A percentile compares a stretch with the other conserved stretches of the same genome.
Conservation (phyloP, 2,797 vertebrate species). For the Nannoperca obscura region DNA sequence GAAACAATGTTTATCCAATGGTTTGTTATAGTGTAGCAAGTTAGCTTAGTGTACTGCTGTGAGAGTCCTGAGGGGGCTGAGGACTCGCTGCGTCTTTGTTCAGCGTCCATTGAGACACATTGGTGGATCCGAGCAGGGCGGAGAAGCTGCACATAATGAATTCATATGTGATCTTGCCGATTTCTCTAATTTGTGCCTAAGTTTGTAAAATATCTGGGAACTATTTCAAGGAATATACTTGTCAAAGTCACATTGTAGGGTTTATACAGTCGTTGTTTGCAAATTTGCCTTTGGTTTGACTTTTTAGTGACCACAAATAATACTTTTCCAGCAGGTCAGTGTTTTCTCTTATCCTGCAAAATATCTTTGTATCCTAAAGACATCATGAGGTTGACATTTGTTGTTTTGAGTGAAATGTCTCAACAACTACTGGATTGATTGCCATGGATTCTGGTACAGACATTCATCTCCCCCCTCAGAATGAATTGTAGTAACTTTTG, state of each 20-base stretch:
- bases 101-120: conserved; percentile 50
- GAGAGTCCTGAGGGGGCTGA: conserved; percentile 61
- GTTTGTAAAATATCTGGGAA: conserved; percentile 11
- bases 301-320: neutral
- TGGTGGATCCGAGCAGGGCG: conserved; percentile 33
- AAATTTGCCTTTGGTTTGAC: neutral
- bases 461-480: neutral
- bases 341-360: neutral
- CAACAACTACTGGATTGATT: neutral
- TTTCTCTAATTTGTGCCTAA: conserved; percentile 12
- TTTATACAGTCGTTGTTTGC: neutral
- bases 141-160: conserved; percentile 32
- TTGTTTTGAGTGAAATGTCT: neutral
- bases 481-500: neutral
- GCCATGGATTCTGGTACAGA: neutral
- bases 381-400: neutral
- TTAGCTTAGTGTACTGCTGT: conserved; percentile 68
- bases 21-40: conserved; percentile 69
- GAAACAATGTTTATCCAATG: conserved; percentile 79
- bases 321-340: neutral
- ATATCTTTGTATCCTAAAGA: neutral
- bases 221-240: neutral
- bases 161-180: conserved; percentile 30
- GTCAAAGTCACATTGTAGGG: neutral
- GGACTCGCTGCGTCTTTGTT: conserved; percentile 76